These are phyloP conservation scores for Platerodrilus igneus DNA, from an alignment of 2,888 invertebrate genomes.

Conservation along the genomic window DNA sequence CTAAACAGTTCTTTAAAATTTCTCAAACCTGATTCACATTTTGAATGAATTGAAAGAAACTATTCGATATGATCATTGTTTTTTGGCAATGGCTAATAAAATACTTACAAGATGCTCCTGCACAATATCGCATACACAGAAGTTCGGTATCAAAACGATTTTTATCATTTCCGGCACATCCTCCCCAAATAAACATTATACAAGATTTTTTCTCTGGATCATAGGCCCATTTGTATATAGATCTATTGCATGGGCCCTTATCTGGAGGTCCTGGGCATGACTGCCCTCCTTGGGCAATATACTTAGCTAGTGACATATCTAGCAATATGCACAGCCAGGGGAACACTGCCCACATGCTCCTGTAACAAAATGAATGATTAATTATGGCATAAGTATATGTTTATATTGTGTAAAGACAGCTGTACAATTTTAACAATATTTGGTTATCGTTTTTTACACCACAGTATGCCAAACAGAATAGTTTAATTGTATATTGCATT, in stretches of 20 bases:
- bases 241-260: conserved; percentile 58
- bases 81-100: background rate
- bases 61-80: too few relatives aligned
- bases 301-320: conserved; percentile 11
- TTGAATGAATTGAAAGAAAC: too few relatives aligned
- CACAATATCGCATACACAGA: conserved; percentile 61
- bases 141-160: conserved; percentile 65
- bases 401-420: too few relatives aligned
- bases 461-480: too few relatives aligned
- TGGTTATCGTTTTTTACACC: too few relatives aligned
- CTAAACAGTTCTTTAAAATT: too few relatives aligned
- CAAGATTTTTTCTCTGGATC: conserved; percentile 56
- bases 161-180: conserved; percentile 62
- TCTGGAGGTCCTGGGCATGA: conserved; percentile 51
- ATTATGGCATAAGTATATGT: too few relatives aligned
- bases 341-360: conserved; percentile 23
- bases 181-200: conserved; percentile 62
- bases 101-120: conserved; percentile 19
- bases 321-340: conserved; percentile 17
- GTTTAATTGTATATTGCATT: too few relatives aligned
- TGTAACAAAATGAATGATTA: conserved; percentile 9
- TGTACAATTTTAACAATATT: too few relatives aligned
- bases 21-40: too few relatives aligned
- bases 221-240: conserved; percentile 65
- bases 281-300: conserved; percentile 15